Evolutionary conservation across 2,888 invertebrate genomes (phyloP), one percentile per base, ranked within the genome.

Genomic region (Heliconius erato): DNA sequence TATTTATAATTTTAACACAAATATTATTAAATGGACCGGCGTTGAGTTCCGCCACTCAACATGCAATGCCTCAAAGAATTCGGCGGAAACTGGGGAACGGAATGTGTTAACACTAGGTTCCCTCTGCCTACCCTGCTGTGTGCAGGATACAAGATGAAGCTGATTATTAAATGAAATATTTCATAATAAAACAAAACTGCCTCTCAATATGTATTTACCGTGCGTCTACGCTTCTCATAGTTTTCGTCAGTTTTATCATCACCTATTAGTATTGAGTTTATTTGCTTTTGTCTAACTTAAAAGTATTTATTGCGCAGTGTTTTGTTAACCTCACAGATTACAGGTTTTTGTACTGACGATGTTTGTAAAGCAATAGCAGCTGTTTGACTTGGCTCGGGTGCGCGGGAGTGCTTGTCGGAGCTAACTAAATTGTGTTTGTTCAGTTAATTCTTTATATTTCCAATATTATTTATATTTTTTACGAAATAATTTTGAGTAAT

Each of bases 261-360:
- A 92, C 92, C 92, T 94, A 94, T 94, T 94, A 95, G 92, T 94
- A 86, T 90, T 90, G 90, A 89, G 88, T 88, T 89, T 90, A 90
- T 94, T 94, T 93, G 90, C 90, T 89, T 87, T 89, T 86, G 88
- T 90, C 91, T 92, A 54, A 54, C 54, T 54, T 19, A 23, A 91
- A 93, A 94, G 91, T 93, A 94, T 93, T 92, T 92, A 92, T 94
- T 94, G 92, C 94, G 94, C 88, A 90, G 90, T 95, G 92, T 95
- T 95, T 90, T 94, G 90, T 94, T 95, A 95, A 95, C 95, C 95
- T 95, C 94, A 93, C 92, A 91, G 92, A 94, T 92, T 92, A 94
- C 94, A 92, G 94, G 94, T 95, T 95, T 92, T 91, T 88, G 85
- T 81, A 81, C 81, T 81, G 74, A 40, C 69, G 44, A 63, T 94